Conservation (phyloP, 2,888 invertebrate genomes). For the Drosophila quinaria region DNA sequence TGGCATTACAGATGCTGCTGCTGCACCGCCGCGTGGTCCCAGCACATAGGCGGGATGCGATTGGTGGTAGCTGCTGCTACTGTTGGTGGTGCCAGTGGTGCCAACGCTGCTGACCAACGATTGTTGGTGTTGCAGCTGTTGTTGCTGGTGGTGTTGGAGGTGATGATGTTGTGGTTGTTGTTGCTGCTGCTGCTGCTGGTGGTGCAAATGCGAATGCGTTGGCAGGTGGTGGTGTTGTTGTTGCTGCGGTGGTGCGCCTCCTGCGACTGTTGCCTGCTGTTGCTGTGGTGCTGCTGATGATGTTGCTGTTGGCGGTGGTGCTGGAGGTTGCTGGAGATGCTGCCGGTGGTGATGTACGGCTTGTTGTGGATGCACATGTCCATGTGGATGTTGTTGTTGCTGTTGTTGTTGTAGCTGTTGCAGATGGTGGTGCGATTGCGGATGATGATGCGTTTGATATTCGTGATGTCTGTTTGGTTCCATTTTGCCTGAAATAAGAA, state of each 20-base stretch:
- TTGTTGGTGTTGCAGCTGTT: conserved; percentile 25
- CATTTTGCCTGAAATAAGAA: conserved; percentile 68
- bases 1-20: conserved; percentile 52
- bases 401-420: conserved; percentile 36
- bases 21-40: conserved; percentile 25
- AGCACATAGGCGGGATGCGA: conserved; percentile 50
- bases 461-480: conserved; percentile 82
- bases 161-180: conserved; percentile 7
- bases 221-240: conserved; percentile 26
- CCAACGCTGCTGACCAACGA: conserved; percentile 15
- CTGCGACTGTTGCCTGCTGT: conserved; percentile 23
- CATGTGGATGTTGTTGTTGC: conserved; percentile 50
- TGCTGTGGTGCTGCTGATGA: conserved; percentile 7
- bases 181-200: conserved; percentile 27
- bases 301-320: conserved; percentile 21
- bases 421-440: conserved; percentile 42
- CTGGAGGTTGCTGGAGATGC: conserved; percentile 33
- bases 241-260: conserved; percentile 18
- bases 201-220: conserved; percentile 19
- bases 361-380: conserved; percentile 40
- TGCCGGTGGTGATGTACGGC: conserved; percentile 36
- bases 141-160: conserved; percentile 27
- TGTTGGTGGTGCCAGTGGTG: conserved; percentile 22
- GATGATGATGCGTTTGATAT: conserved; percentile 75
- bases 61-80: conserved; percentile 44